Evolutionary conservation across 2,797 vertebrate genomes (phyloP).

Genomic region (Neoniphon sammara): DNA sequence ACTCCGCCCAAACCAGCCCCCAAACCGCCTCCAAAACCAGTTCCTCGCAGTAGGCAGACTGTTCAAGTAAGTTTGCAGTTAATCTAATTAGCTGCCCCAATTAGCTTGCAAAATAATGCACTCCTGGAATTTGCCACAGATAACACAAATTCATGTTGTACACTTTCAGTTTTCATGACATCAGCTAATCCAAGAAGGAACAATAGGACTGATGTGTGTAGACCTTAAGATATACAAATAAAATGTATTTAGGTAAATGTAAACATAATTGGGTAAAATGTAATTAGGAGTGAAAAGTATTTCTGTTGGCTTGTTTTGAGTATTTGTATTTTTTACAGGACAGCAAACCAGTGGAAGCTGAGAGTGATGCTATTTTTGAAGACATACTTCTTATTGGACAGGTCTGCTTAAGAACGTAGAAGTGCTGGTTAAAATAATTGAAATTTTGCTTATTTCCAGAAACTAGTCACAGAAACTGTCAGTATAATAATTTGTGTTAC

Average conservation of each 20-base stretch:
- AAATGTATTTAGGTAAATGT: too few species aligned
- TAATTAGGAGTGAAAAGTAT: neutral
- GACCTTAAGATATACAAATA: too few species aligned
- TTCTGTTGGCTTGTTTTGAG: neutral
- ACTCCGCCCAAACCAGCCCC: neutral
- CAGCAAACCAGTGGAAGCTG: neutral
- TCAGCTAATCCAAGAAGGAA: neutral
- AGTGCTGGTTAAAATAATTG: neutral
- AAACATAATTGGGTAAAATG: too few species aligned
- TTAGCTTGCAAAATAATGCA: neutral
- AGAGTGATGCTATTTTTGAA: conserved; percentile 61
- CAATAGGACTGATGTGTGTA: neutral
- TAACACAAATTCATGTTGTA: neutral
- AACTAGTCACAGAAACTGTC: neutral
- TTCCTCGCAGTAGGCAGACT: neutral
- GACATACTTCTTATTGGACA: conserved; percentile 78
- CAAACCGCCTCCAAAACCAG: conserved; percentile 25
- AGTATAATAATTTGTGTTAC: neutral
- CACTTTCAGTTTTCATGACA: neutral
- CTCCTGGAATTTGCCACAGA: neutral
- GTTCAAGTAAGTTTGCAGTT: conserved; percentile 30
- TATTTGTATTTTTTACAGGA: conserved; percentile 62
- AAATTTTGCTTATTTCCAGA: neutral
- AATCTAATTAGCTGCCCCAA: neutral
- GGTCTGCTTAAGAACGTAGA: conserved; percentile 26